phyloP scores from a whole-genome alignment of 2,888 invertebrate genomes.

The Chrysotoxum bicinctum region DNA sequence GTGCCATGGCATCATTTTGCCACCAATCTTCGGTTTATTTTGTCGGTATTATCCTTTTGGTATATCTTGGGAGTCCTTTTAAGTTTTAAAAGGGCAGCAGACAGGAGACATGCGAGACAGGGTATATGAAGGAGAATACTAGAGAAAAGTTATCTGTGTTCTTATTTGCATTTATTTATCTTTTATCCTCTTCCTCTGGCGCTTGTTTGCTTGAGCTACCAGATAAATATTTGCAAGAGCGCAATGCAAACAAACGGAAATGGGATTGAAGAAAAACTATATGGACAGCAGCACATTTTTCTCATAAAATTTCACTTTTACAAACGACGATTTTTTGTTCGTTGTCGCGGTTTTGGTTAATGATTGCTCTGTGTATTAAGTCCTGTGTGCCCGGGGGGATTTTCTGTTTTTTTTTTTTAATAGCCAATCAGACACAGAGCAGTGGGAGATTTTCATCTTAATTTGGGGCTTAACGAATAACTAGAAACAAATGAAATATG shows the following conservation, averaged over 20 bases:
- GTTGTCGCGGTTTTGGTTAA: background rate
- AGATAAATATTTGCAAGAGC: slow-evolving; percentile 64
- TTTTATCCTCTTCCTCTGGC: slow-evolving; percentile 59
- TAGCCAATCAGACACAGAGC: slow-evolving; percentile 18
- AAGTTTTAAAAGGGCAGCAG: background rate
- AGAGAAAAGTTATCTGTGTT: slow-evolving; percentile 32
- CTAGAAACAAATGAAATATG: background rate
- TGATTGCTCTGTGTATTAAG: background rate
- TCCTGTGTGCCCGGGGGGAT: background rate
- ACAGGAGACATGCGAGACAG: background rate
- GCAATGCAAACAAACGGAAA: slow-evolving; percentile 63
- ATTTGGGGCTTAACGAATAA: slow-evolving; percentile 21
- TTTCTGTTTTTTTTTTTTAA: background rate
- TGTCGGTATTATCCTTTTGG: slow-evolving; percentile 14
- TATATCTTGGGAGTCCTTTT: background rate
- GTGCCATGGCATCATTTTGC: slow-evolving; percentile 33
- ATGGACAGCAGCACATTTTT: slow-evolving; percentile 40
- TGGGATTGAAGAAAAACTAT: slow-evolving; percentile 45
- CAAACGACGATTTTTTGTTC: background rate
- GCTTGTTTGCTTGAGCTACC: slow-evolving; percentile 54
- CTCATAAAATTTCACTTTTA: slow-evolving; percentile 50
- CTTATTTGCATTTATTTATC: slow-evolving; percentile 62
- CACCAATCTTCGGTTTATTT: slow-evolving; percentile 49
- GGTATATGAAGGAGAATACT: background rate
- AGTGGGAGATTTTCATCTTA: slow-evolving; percentile 24